Base-by-base conservation (phyloP, 2,888 invertebrate genomes). In the Pachymerium ferrugineum region DNA sequence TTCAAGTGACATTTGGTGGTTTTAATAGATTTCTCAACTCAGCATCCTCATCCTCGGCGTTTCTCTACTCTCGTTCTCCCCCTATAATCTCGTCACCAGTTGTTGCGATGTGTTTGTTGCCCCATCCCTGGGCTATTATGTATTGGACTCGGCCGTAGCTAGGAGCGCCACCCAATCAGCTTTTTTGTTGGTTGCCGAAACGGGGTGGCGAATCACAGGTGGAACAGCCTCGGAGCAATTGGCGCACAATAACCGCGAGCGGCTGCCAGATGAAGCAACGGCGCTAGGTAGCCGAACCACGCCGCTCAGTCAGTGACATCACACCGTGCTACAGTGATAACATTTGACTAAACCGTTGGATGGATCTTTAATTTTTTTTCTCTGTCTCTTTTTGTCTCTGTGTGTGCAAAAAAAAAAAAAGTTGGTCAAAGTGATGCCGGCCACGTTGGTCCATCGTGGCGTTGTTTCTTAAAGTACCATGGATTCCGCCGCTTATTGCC, bases 221-320 rank as follows among this genome's bases (percentile, higher is more conserved):
- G 68, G 73, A 73, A 73, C 67, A 73, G 73, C 73, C 72, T 29
- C 30, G 28, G 54, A 72, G 72, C 72, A 72, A 72, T 72, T 72
- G 72, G 47, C 54, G 72, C 38, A 72, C 72, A 72, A 72, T 72
- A 54, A 72, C 54, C 72, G 38, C 35, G 38, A 71, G 71, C n/a
- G 71, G 35, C 71, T 62, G 25, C 28, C 62, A 62, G 62, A 62
- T n/a, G 62, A 62, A 28, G 62, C 62, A 62, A 28, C 62, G 62
- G 62, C 28, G 28, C 62, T 28, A 62, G 62, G 62, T 3, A 62
- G 28, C 62, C 62, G 28, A 25, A 28, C 62, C 62, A 62, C 62
- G 62, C 62, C 28, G 62, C 62, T 28, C 25, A 62, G 62, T 62
- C 62, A 62, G 62, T 62, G 62, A 62, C 62, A 62, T 28, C 62